A percentile compares a stretch with the other conserved stretches of the same genome.
These are phyloP conservation scores for zebrafish (Danio rerio) DNA, from an alignment of 2,113 vertebrate genomes.

Conservation along the genomic window GRCz12tu NC_133181.1:28563001-28563500, in stretches of 20 bases:
- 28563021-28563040: slow-evolving; percentile 67
- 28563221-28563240: neutral
- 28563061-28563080: neutral
- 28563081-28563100: slow-evolving; percentile 19
- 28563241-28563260: neutral
- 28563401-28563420: too few species aligned
- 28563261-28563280: neutral
- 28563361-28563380: too few species aligned
- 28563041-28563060: slow-evolving; percentile 54
- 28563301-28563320: neutral
- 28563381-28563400: too few species aligned
- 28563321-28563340: too few species aligned
- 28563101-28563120: neutral
- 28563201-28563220: neutral
- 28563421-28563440: too few species aligned
- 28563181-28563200: neutral
- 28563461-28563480: too few species aligned
- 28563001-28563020: slow-evolving; percentile 40
- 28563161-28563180: neutral
- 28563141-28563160: neutral
- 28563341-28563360: too few species aligned
- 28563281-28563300: neutral
- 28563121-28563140: neutral
- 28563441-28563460: too few species aligned
- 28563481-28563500: too few species aligned